A percentile compares a stretch with the other conserved stretches of the same genome.
phyloP scores from a whole-genome alignment of 2,888 invertebrate genomes.

The Troides aeacus region DNA sequence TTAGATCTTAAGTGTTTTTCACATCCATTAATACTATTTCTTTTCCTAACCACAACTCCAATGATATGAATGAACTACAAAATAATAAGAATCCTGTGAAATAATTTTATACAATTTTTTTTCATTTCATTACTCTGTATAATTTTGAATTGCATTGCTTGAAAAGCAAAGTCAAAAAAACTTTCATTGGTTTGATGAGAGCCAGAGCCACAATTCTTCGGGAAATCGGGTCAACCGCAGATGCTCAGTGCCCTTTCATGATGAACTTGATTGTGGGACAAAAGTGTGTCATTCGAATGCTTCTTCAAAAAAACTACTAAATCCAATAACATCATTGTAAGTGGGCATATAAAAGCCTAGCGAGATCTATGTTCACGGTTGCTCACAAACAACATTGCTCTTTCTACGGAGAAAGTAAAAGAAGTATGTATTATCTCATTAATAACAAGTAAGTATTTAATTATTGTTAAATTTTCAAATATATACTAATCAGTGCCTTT shows the following conservation, averaged over 20 bases:
- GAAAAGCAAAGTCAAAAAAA: constrained; percentile 25
- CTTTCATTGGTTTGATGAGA: constrained; percentile 28
- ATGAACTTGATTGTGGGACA: constrained; percentile 30
- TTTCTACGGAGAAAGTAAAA: not conserved
- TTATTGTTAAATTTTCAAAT: not conserved
- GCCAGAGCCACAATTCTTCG: constrained; percentile 25
- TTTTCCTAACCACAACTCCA: too few relatives aligned
- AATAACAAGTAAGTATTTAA: not conserved
- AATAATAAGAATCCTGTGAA: too few relatives aligned
- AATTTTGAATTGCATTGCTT: not conserved
- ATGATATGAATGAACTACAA: too few relatives aligned
- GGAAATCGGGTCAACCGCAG: constrained; percentile 29
- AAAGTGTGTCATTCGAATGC: constrained; percentile 21
- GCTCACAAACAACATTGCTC: not conserved
- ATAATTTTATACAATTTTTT: too few relatives aligned
- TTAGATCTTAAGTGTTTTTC: too few relatives aligned
- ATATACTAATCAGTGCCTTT: too few relatives aligned
- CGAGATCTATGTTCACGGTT: constrained; percentile 7
- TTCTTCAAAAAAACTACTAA: constrained; percentile 8
- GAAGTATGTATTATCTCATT: not conserved
- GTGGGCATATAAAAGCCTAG: constrained; percentile 2
- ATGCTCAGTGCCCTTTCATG: constrained; percentile 29
- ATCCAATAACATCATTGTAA: constrained; percentile 14
- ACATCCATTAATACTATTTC: too few relatives aligned
- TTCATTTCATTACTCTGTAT: not conserved